Evolutionary conservation across 2,888 invertebrate species (phyloP), one percentile per base, ranked within the genome.

Genomic region (Pharmacophagus antenor): DNA sequence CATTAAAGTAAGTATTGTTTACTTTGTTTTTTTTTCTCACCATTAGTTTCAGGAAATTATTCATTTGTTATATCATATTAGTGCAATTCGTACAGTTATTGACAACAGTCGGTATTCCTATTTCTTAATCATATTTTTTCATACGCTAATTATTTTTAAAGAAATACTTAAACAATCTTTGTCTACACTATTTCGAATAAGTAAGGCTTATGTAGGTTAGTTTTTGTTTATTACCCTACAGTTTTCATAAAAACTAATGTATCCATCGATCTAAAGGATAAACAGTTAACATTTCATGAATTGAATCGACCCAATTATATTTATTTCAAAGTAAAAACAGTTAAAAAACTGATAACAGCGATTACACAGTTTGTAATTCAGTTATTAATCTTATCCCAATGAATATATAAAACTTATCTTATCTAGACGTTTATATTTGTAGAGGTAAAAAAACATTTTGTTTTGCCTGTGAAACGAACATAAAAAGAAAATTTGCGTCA

Each of bases 1-100:
- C 62, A 60, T 60, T 46, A 18, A 22, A 59, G 62, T 62, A 59
- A 62, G 62, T 62, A 54, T 8, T 6, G 47, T 52, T 23, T 18
- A 37, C 31, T 31, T n/a, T 42, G n/a, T 37, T 15, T 37, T n/a
- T 37, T 37, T n/a, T 37, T 15, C n/a, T n/a, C n/a, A n/a, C n/a
- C n/a, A 27, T 27, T 1, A 27, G 10, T 44, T 20, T 42, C n/a
- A n/a, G n/a, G n/a, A n/a, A n/a, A n/a, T n/a, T 42, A 42, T 4
- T 15, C n/a, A n/a, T 18, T 44, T 1, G 15, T 44, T 18, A 2
- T 7, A 8, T 4, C 18, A 8, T 4, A 7, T 5, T 44, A n/a
- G n/a, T 5, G 2, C 42, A 18, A n/a, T 25, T 49, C 17, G 25
- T 5, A 31, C 20, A 3, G 4, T 10, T 10, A 12, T 47, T 15